Evolutionary conservation across 2,797 vertebrate species (phyloP).

Genomic region (Vultur gryphus): DNA sequence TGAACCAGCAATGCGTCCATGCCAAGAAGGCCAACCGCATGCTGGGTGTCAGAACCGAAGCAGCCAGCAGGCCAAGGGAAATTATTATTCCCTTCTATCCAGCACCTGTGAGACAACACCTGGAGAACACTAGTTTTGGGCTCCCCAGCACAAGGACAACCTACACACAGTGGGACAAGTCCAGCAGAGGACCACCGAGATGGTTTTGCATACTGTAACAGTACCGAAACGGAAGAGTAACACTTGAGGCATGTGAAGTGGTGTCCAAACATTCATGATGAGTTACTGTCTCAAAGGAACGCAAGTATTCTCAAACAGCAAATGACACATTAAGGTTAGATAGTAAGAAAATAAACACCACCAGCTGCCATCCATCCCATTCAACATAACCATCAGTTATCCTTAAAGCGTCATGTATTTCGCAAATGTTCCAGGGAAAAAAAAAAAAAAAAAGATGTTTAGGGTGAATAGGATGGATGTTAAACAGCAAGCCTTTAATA

Average conservation of each 20-base stretch:
- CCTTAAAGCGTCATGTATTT: neutral
- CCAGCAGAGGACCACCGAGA: neutral
- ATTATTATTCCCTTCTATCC: neutral
- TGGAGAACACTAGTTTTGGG: neutral
- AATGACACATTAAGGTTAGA: neutral
- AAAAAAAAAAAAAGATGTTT: neutral
- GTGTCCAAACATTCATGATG: neutral
- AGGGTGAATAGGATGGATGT: neutral
- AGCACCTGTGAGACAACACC: neutral
- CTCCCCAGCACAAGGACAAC: neutral
- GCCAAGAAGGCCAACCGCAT: neutral
- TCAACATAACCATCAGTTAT: neutral
- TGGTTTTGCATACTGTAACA: neutral
- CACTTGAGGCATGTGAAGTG: neutral
- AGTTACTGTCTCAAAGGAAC: neutral
- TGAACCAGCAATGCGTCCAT: accelerated
- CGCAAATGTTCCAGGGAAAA: neutral
- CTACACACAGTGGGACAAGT: neutral
- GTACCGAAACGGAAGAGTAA: neutral
- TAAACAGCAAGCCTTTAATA: neutral
- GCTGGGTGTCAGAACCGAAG: neutral
- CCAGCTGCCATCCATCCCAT: neutral
- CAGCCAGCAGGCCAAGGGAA: neutral
- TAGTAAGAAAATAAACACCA: neutral
- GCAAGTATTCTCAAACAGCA: neutral